Evolutionary conservation across 2,797 vertebrate genomes (phyloP).

Genomic region (Galagoides demidoff): DNA sequence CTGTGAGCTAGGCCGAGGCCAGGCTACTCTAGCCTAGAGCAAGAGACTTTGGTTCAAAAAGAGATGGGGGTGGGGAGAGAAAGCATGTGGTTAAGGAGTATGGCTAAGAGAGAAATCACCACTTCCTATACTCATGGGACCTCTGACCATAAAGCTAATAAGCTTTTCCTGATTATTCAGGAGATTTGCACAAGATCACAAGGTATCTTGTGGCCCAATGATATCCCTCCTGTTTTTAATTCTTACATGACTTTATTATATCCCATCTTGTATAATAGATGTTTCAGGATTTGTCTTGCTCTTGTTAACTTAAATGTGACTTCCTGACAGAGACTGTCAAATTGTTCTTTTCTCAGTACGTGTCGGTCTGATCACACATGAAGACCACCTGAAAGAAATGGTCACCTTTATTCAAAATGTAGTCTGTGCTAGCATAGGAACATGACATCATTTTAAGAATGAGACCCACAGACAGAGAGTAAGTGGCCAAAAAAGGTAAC

Average conservation of each 20-base stretch:
- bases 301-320: background rate
- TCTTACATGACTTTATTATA: background rate
- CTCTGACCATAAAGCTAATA: background rate
- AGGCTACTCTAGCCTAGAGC: too few relatives aligned
- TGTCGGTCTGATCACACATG: background rate
- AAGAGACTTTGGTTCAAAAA: too few relatives aligned
- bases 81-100: background rate
- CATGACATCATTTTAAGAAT: background rate
- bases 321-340: background rate
- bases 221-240: background rate
- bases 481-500: background rate
- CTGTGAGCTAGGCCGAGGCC: too few relatives aligned
- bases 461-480: background rate
- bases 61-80: too few relatives aligned
- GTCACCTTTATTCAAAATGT: background rate
- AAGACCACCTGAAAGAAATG: background rate
- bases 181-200: background rate
- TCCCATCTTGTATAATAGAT: background rate
- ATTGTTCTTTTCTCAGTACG: constrained; percentile 1
- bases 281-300: constrained; percentile 7
- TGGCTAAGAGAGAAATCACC: background rate
- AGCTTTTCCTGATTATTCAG: background rate
- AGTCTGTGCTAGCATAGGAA: background rate
- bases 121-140: background rate
- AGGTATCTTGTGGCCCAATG: background rate